Evolutionary conservation across 2,113 vertebrate genomes (phyloP).

Genomic region (Limanda limanda): DNA sequence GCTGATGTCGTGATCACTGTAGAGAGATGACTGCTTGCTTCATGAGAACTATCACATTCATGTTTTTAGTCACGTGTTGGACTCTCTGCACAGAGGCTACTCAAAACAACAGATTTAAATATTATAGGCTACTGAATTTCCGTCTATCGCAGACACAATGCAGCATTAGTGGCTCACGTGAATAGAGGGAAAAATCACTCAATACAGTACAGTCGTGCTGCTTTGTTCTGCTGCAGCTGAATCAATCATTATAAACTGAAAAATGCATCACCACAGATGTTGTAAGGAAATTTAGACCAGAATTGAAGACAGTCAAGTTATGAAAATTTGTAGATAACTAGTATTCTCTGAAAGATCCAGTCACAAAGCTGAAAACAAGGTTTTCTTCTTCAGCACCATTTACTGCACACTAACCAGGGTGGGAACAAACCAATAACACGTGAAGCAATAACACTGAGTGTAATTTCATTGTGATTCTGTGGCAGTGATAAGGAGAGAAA

Average conservation of each 20-base stretch:
- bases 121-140: conserved; percentile 7
- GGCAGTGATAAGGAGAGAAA: conserved; percentile 33
- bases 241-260: not conserved
- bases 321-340: no score
- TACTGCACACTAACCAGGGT: not conserved
- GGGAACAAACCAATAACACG: not conserved
- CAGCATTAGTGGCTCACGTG: conserved; percentile 17
- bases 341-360: no score
- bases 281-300: not conserved
- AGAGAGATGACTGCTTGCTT: conserved; percentile 7
- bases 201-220: no score
- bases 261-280: not conserved
- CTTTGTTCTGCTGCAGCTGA: not conserved
- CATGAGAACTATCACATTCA: conserved; percentile 11
- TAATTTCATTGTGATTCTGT: conserved; percentile 9
- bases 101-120: conserved; percentile 2
- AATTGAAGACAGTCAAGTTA: not conserved
- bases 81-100: conserved; percentile 20
- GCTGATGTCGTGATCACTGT: not conserved
- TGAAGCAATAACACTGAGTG: not conserved
- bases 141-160: conserved; percentile 41
- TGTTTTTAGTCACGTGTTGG: not conserved
- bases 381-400: no score
- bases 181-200: not conserved
- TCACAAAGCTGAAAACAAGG: no score